phyloP scores from a whole-genome alignment of 1,140 invertebrate species.

The Rhopalosiphum padi region DNA sequence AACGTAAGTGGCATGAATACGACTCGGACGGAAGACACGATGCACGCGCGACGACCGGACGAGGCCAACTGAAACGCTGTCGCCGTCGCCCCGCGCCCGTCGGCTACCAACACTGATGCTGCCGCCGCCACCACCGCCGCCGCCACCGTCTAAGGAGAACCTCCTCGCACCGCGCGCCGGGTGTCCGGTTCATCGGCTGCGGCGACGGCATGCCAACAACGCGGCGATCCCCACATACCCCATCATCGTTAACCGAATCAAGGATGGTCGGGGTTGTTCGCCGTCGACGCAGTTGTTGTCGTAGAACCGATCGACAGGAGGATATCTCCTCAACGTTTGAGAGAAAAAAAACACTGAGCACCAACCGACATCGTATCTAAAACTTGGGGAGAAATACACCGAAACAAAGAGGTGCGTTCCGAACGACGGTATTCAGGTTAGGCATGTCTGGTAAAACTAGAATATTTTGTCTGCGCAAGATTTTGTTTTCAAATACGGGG shows the following conservation, averaged over 20 bases:
- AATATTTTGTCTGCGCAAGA: not conserved
- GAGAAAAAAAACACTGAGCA: not conserved
- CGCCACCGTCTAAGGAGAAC: not conserved
- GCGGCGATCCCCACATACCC: not conserved
- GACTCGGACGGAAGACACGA: not conserved
- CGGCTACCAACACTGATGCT: not conserved
- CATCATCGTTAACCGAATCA: not conserved
- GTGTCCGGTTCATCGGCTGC: slow-evolving; percentile 12
- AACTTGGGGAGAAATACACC: not conserved
- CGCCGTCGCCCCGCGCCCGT: not conserved
- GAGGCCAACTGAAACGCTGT: not conserved
- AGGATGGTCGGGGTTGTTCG: not conserved
- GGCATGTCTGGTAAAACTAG: not conserved
- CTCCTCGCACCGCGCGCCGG: slow-evolving; percentile 1
- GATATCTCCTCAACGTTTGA: not conserved
- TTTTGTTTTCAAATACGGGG: not conserved
- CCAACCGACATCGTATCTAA: not conserved
- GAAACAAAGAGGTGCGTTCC: not conserved
- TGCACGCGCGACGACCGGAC: not conserved
- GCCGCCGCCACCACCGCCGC: not conserved
- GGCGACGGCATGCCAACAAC: not conserved
- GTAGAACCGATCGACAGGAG: not conserved
- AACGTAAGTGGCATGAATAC: not conserved
- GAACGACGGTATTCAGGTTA: not conserved
- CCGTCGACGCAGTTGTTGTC: not conserved